Base-by-base conservation (phyloP, 2,113 vertebrate genomes). In the Chaetodon trifascialis region DNA sequence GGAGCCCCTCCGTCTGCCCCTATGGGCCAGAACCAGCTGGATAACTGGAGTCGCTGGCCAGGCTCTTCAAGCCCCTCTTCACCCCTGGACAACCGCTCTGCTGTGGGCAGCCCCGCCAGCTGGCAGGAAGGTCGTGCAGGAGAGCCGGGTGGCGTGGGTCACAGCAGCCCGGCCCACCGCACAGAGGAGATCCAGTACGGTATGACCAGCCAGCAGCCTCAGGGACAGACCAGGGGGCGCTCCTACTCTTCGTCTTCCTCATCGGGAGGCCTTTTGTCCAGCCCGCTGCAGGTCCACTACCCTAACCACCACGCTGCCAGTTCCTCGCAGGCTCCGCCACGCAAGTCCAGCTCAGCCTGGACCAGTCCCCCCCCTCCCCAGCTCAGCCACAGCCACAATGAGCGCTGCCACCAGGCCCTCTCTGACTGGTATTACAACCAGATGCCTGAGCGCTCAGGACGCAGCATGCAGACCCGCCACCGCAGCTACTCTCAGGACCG, bases 401-500 rank as follows among this genome's bases (percentile, higher is more conserved):
- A 92, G 54, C 92, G 73, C 65, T 96, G 96, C 89, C 97, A 98
- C 71, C 97, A 97, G 93, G 97, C 97, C 4, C 95, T 98, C 76
- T 96, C 96, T 3, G 96, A 96, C 82, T 99, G 98, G 98, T 97
- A 97, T 91, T 96, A 96, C 51, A 97, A 92, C 93, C 97, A 97
- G 89, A 93, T 94, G 55, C 94, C 96, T 0, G 95, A 97, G 86
- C 96, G 95, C 66, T 73, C 96, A 0, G 93, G 89, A 36, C 93
- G 79, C 75, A 96, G 90, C 90, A 94, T 97, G 93, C 95, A 96
- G 0, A 96, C 95, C 7, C 95, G 97, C n/a, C 96, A 96, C 88
- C 97, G 98, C 88, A 98, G 97, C 89, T 96, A 95, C 90, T 99
- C 98, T 44, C 97, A 99, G 86, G 98, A 99, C 78, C 95, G 97